Evolutionary conservation across 2,797 vertebrate genomes (phyloP), one percentile per base, ranked within the genome.

Genomic region (Muscicapa comitata): DNA sequence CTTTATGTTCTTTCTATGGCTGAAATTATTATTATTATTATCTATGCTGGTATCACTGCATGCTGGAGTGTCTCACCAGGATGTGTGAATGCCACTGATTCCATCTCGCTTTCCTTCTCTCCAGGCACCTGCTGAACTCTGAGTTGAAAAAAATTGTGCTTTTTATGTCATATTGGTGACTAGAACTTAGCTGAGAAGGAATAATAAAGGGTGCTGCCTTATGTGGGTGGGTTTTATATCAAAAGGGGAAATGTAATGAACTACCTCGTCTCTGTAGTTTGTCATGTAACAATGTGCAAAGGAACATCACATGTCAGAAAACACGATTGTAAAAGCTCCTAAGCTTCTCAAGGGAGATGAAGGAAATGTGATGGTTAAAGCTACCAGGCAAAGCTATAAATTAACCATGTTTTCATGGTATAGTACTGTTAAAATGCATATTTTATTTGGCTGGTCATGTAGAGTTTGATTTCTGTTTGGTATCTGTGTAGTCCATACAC

Each of bases 31-130:
- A 2, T 7, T 57, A 6, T 7, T 50, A 6, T 25, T 17, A 13
- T 54, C 65, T 35, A 0, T 42, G 63, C 37, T 88, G 70, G 0
- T 42, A 1, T 0, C 18, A 4, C 51, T 29, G 55, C 12, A 0
- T 13, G 13, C 53, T 70, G 50, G 16, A 45, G 3, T 42, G 16
- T 33, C 55, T 55, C 48, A 29, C 53, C 26, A 26, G 63, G 10
- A 47, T 35, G 3, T 70, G 38, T 15, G 47, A 57, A 10, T 50
- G 18, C 23, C 6, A 0, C 28, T 2, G 5, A 15, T 82, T 35
- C 59, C 17, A 5, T 24, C 74, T 65, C 3, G 0, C 5, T 61
- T 33, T 50, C 50, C 48, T 54, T 59, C 28, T 42, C n/a, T 51
- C 17, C 31, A 7, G 25, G 19, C 45, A 21, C 37, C 3, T 1